Evolutionary conservation across 2,888 invertebrate genomes (phyloP).

Genomic region (Euzophera pinguis): DNA sequence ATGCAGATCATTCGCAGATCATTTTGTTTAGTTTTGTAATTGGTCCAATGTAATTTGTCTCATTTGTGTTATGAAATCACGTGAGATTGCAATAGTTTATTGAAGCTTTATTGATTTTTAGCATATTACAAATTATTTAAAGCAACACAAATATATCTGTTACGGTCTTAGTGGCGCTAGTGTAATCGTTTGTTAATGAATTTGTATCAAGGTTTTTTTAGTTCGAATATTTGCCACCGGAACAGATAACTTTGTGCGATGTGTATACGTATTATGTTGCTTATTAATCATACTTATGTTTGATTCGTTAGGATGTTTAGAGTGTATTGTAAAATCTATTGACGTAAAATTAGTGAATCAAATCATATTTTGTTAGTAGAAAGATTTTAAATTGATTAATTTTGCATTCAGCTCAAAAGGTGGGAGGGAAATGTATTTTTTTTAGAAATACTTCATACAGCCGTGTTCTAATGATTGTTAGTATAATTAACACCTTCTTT

Average conservation of each 20-base stretch:
- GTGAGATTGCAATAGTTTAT: neutral
- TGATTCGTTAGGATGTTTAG: neutral
- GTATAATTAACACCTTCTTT: no score
- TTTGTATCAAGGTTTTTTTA: neutral
- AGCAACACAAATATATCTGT: neutral
- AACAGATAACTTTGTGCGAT: neutral
- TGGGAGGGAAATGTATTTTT: no score
- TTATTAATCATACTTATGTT: neutral
- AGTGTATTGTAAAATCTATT: conserved; percentile 4
- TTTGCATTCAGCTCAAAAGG: neutral
- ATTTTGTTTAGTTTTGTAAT: neutral
- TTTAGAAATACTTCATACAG: no score
- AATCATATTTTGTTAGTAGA: neutral
- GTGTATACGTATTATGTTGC: neutral
- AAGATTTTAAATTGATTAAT: neutral
- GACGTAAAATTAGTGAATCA: neutral
- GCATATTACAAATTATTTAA: neutral
- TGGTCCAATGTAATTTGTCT: neutral
- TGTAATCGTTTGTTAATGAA: neutral
- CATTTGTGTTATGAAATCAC: no score
- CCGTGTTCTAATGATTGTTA: no score
- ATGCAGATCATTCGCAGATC: neutral
- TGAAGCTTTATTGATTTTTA: neutral
- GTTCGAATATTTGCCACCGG: neutral
- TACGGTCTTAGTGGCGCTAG: neutral